Evolutionary conservation across 2,888 invertebrate genomes (phyloP).

Genomic region (Acleris cristana): DNA sequence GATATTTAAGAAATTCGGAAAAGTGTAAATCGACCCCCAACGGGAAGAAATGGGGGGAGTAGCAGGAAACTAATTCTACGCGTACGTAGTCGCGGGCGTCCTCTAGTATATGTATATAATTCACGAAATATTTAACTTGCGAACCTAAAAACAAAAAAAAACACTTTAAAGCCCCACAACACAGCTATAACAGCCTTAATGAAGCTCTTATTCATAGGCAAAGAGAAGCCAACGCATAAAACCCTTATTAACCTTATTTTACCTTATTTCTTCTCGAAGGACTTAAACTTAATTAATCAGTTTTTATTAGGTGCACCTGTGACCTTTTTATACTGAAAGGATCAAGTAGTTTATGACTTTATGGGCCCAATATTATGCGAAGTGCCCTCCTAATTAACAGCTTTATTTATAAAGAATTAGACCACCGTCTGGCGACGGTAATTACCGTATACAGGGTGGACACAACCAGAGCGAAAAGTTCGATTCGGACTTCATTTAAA

Average conservation of each 20-base stretch:
- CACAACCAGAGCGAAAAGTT: too few species aligned
- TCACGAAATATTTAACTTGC: too few species aligned
- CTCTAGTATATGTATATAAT: too few species aligned
- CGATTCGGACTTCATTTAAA: too few species aligned
- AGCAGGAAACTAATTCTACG: too few species aligned
- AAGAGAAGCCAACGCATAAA: constrained; percentile 21
- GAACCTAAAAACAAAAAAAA: not conserved
- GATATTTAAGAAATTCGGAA: too few species aligned
- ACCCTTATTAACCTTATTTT: not conserved
- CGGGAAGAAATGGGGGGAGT: too few species aligned
- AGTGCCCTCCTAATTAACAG: constrained; percentile 74
- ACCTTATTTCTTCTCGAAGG: constrained; percentile 18
- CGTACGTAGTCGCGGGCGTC: too few species aligned
- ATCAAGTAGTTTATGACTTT: constrained; percentile 79
- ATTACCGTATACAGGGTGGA: constrained; percentile 52
- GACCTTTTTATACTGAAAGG: constrained; percentile 57
- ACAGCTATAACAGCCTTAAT: too few species aligned
- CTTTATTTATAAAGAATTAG: constrained; percentile 79
- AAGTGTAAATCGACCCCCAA: too few species aligned
- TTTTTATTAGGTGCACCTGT: constrained; percentile 39
- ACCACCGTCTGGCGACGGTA: constrained; percentile 68
- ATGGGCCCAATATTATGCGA: constrained; percentile 68
- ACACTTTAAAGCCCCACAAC: too few species aligned
- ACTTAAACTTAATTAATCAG: constrained; percentile 32
- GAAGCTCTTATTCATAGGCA: constrained; percentile 6